phyloP scores from a whole-genome alignment of 2,888 invertebrate genomes.

The Erynnis tages region DNA sequence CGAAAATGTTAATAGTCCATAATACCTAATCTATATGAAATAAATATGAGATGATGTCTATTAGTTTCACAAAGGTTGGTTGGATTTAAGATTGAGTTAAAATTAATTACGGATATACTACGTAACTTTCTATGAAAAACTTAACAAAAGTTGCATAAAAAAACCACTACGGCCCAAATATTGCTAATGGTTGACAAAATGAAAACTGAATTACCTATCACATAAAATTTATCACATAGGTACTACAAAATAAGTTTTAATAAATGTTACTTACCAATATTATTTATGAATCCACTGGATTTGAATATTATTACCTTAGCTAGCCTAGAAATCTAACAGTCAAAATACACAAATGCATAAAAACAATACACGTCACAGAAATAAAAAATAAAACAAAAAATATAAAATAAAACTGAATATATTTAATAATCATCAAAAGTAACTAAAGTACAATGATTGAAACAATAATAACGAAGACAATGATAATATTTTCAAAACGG shows the following conservation, averaged over 20 bases:
- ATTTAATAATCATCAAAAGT: constrained; percentile 75
- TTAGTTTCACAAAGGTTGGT: no score
- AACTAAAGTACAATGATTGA: constrained; percentile 63
- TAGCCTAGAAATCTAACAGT: constrained; percentile 13
- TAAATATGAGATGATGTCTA: no score
- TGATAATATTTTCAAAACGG: constrained; percentile 36
- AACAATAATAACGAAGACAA: constrained; percentile 57
- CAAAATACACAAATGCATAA: constrained; percentile 21
- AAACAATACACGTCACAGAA: constrained; percentile 50
- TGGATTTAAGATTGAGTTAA: no score
- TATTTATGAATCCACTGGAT: constrained; percentile 22
- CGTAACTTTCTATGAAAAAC: no score
- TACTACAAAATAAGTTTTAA: constrained; percentile 32
- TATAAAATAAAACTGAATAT: constrained; percentile 80
- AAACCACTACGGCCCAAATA: not conserved
- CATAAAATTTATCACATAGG: no score
- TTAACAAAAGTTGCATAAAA: not conserved
- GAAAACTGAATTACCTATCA: constrained; percentile 8
- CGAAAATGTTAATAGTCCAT: no score
- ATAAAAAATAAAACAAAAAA: constrained; percentile 74
- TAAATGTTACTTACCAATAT: constrained; percentile 36
- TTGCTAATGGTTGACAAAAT: constrained; percentile 3
- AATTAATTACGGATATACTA: not conserved
- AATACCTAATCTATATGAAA: no score
- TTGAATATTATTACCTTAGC: constrained; percentile 4